Base-by-base conservation (phyloP, 2,888 invertebrate genomes). In the Malthinus seriepunctatus region DNA sequence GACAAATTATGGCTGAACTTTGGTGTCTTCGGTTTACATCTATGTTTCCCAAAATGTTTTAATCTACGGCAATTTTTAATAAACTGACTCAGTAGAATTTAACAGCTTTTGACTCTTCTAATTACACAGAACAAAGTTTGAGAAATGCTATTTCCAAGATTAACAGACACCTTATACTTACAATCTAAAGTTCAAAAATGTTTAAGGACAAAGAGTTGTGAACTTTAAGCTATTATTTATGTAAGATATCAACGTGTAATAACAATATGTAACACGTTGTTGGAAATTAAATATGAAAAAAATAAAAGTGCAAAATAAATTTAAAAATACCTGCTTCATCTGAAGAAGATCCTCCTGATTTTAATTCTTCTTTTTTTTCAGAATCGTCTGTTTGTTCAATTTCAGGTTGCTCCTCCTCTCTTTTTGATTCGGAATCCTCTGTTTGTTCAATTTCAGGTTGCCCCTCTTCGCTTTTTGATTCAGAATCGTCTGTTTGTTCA, bases 271-370 rank as follows among this genome's bases (percentile, higher is more conserved):
- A 9, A 35, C 35, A 35, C 9, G 10, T 35, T 6, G 3, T 9
- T 35, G 35, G 9, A 10, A 9, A 35, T 10, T 6, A 9, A 5
- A 35, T 35, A 8, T 6, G 8, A 35, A 10, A 35, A 35, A 35
- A 35, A 2, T 35, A 35, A 9, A 8, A 12, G n/a, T 38, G 23
- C 23, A 38, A 39, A 39, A 39, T 10, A 54, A 48, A 9, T 46
- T 14, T 42, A 32, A 14, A 23, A 32, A 57, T 55, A 42, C 51
- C 51, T 52, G 48, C 10, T 56, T 56, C 60, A 7, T 51, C 47
- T 33, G 42, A 35, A 47, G 54, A 47, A 3, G 32, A 8, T 32
- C 8, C 14, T 11, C 46, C 38, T 10, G 39, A n/a, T 9, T 32
- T 34, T 6, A 34, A n/a, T 10, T 53, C 33, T 33, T 46, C 35